Percentiles rank a stretch among this genome's conserved stretches.
Conservation (phyloP, 1,140 invertebrate genomes). For the Gryon sp. region DNA sequence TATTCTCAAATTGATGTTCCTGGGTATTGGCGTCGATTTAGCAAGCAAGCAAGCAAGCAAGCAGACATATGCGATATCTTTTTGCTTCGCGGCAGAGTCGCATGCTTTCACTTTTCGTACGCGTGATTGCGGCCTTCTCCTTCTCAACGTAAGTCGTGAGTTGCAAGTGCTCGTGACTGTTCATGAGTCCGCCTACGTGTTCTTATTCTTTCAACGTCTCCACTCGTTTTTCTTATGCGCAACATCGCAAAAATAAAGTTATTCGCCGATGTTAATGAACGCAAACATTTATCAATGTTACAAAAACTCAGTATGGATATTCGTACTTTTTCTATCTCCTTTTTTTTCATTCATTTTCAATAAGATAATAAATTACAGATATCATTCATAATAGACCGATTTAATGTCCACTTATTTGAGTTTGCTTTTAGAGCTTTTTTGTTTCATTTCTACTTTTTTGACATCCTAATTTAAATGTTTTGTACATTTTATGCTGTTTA, state of each 20-base stretch:
- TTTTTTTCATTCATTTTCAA: too few species aligned
- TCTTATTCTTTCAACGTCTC: slow-evolving; percentile 44
- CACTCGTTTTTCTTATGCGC: slow-evolving; percentile 7
- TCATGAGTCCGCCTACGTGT: slow-evolving; percentile 48
- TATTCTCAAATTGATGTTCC: slow-evolving; percentile 51
- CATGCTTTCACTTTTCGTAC: slow-evolving; percentile 51
- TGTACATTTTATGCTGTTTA: too few species aligned
- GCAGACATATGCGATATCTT: slow-evolving; percentile 38
- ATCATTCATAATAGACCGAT: too few species aligned
- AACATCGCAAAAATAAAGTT: neutral
- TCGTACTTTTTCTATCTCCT: too few species aligned
- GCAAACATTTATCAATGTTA: neutral
- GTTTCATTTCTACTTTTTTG: too few species aligned
- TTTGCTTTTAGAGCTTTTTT: too few species aligned
- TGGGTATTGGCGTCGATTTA: slow-evolving; percentile 24
- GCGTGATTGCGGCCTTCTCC: slow-evolving; percentile 46
- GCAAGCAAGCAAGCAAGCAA: slow-evolving; percentile 9
- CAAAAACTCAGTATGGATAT: too few species aligned
- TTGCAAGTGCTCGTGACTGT: slow-evolving; percentile 44
- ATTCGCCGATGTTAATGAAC: neutral
- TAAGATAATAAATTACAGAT: too few species aligned
- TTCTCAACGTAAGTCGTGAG: slow-evolving; percentile 40
- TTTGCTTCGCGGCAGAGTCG: slow-evolving; percentile 33
- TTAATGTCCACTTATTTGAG: too few species aligned
- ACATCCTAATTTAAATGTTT: too few species aligned